Percentiles rank a stretch among this genome's conserved stretches.
Conservation (phyloP, 35 echinoderm and acorn worm species). For the Apostichopus californicus region DNA sequence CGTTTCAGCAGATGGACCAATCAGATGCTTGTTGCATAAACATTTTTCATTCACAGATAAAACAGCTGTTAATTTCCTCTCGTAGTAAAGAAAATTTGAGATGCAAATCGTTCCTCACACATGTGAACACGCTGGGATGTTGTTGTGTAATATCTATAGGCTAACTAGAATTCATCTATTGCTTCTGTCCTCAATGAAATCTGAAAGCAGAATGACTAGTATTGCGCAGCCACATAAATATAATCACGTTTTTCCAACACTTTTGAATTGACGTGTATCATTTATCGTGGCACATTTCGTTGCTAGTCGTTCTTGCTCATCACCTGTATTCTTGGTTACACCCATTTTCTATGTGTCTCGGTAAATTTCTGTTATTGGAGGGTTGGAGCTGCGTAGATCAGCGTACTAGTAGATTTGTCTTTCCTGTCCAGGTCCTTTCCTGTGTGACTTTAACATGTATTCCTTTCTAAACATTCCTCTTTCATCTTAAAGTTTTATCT, state of each 20-base stretch:
- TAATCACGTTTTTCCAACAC: not conserved
- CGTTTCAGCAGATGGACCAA: not conserved
- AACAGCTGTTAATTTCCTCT: constrained; percentile 37
- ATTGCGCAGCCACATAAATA: not conserved
- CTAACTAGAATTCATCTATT: not conserved
- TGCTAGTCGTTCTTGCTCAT: not conserved
- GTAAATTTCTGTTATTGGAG: too few relatives aligned
- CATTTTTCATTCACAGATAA: constrained; percentile 33
- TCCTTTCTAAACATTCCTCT: too few relatives aligned
- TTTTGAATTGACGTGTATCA: not conserved
- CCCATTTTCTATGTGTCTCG: not conserved
- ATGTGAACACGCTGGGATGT: not conserved
- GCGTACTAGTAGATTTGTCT: too few relatives aligned
- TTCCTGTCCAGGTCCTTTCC: too few relatives aligned
- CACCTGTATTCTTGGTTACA: not conserved
- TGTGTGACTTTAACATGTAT: too few relatives aligned
- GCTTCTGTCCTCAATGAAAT: not conserved
- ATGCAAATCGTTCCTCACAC: not conserved
- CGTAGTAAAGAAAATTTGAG: constrained; percentile 10
- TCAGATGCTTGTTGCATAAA: constrained; percentile 8
- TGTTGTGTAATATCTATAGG: not conserved
- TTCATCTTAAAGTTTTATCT: too few relatives aligned
- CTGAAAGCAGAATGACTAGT: not conserved
- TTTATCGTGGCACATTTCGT: not conserved
- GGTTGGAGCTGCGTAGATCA: too few relatives aligned